Evolutionary conservation across 2,888 invertebrate species (phyloP).

Genomic region (Cotesia congregata): DNA sequence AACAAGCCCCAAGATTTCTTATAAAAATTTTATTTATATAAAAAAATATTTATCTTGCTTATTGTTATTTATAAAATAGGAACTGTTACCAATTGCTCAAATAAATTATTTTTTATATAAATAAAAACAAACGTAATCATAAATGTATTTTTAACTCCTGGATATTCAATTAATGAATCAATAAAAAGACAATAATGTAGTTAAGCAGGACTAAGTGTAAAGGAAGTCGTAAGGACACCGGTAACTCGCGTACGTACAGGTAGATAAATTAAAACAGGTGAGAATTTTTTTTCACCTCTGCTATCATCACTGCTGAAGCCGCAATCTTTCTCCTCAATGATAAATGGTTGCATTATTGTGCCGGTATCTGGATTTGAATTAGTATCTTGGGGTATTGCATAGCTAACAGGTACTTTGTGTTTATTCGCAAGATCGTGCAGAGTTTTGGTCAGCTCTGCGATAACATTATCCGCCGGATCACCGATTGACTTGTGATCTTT

Average conservation of each 20-base stretch:
- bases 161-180: background rate
- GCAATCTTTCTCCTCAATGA: slow-evolving; percentile 78
- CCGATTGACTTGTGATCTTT: slow-evolving; percentile 70
- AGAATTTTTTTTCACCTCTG: slow-evolving; percentile 75
- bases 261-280: slow-evolving; percentile 93
- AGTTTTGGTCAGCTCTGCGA: slow-evolving; percentile 71
- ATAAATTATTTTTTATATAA: background rate
- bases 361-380: slow-evolving; percentile 67
- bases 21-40: slow-evolving; percentile 48
- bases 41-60: slow-evolving; percentile 50
- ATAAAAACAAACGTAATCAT: background rate
- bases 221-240: slow-evolving; percentile 89
- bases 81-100: slow-evolving; percentile 64
- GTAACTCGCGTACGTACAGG: slow-evolving; percentile 91
- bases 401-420: slow-evolving; percentile 75
- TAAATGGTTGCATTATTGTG: slow-evolving; percentile 94
- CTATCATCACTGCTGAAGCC: slow-evolving; percentile 54
- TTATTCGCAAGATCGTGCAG: slow-evolving; percentile 73
- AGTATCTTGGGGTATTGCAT: slow-evolving; percentile 75
- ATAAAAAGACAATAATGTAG: slow-evolving; percentile 39
- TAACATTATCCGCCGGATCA: slow-evolving; percentile 67
- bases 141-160: background rate
- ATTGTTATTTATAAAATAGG: slow-evolving; percentile 53
- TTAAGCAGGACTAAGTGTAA: slow-evolving; percentile 94
- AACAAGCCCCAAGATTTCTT: slow-evolving; percentile 41